A percentile compares a stretch with the other conserved stretches of the same genome.
phyloP scores from a whole-genome alignment of 2,888 invertebrate species.

The Megalurothrips usitatus region DNA sequence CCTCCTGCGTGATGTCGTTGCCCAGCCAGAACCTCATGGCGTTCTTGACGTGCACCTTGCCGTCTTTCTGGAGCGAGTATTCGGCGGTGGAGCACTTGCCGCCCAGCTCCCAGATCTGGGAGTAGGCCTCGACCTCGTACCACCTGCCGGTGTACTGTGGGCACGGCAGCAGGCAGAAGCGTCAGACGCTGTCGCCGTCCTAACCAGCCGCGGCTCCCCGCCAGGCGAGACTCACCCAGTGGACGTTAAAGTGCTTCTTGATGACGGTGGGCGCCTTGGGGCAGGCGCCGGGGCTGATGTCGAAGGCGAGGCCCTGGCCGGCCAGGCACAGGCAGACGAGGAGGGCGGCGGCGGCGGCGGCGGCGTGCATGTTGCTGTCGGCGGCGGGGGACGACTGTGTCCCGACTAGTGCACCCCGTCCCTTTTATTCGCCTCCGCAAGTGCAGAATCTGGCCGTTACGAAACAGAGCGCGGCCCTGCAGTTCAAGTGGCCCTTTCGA shows the following conservation, averaged over 20 bases:
- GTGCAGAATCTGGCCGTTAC: background rate
- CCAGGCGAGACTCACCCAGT: background rate
- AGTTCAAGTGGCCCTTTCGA: background rate
- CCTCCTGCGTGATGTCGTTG: background rate
- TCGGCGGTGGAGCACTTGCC: background rate
- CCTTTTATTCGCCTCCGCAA: background rate
- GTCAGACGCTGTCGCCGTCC: too few relatives aligned
- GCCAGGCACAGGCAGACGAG: slow-evolving; percentile 15
- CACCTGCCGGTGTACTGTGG: background rate
- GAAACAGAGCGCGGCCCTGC: background rate
- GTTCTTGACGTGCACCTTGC: background rate
- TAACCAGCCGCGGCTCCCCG: too few relatives aligned
- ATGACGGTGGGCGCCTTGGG: background rate
- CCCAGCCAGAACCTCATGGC: background rate
- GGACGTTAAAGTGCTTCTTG: background rate
- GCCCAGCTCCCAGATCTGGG: background rate
- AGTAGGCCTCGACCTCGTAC: background rate
- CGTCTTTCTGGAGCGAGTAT: background rate
- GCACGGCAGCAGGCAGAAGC: background rate
- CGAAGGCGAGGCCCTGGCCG: background rate
- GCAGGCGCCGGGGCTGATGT: background rate
- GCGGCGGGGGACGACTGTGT: background rate
- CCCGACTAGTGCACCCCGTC: background rate
- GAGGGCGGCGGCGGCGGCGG: background rate
- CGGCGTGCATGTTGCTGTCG: background rate